Percentiles rank a stretch among this genome's conserved stretches.
Evolutionary conservation across 1,140 invertebrate species (phyloP).

Genomic region (Dendroctonus ponderosae): DNA sequence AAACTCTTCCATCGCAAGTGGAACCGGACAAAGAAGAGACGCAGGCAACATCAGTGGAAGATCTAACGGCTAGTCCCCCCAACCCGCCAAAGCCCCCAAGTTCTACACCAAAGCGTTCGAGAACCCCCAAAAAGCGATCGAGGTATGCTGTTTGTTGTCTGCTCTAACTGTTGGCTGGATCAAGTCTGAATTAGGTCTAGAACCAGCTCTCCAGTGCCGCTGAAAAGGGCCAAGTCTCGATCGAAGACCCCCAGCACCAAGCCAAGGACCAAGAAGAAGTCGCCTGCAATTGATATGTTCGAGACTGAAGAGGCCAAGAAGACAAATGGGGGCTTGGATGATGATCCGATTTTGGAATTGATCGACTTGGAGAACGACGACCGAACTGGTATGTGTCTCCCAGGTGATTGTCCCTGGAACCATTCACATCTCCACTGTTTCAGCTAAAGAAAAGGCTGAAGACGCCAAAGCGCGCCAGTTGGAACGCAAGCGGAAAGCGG

Average conservation of each 20-base stretch:
- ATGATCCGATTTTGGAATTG: background rate
- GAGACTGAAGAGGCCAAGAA: constrained; percentile 37
- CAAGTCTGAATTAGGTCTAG: background rate
- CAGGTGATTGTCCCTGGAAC: background rate
- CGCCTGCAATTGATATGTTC: constrained; percentile 21
- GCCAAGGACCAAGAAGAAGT: constrained; percentile 7
- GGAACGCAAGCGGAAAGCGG: constrained; percentile 67
- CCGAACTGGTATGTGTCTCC: constrained; percentile 16
- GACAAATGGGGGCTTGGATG: constrained; percentile 28
- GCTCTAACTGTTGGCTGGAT: too few species aligned
- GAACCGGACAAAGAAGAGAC: background rate
- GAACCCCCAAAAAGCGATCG: constrained; percentile 5
- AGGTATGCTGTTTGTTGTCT: background rate
- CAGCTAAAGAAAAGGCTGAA: constrained; percentile 61
- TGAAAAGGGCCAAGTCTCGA: constrained; percentile 16
- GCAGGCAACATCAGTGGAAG: background rate
- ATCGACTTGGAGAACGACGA: constrained; percentile 39
- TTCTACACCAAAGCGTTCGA: too few species aligned
- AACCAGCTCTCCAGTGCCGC: constrained; percentile 4
- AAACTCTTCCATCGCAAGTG: background rate
- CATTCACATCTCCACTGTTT: constrained; percentile 12
- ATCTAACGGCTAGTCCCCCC: background rate
- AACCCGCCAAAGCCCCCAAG: background rate
- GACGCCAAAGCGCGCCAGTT: constrained; percentile 66
- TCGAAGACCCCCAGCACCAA: constrained; percentile 3